Percentiles rank a stretch among this genome's conserved stretches.
These are phyloP conservation scores for Scopus umbretta DNA, from an alignment of 2,113 vertebrate species.

Conservation along the genomic window DNA sequence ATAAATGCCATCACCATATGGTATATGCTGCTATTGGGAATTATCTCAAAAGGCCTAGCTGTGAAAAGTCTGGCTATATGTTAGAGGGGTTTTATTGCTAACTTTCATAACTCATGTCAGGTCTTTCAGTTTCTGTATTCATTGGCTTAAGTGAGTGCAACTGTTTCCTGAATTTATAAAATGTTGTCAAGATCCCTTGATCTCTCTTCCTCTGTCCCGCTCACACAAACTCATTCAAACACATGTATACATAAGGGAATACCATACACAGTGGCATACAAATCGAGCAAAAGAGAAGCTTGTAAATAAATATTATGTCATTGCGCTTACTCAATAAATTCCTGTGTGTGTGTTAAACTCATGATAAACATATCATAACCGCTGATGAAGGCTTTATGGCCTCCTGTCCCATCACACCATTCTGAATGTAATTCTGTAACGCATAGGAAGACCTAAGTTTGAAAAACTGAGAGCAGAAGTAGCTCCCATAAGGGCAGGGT, in stretches of 20 bases:
- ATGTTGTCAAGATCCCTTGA: conserved; percentile 24
- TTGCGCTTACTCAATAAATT: conserved; percentile 20
- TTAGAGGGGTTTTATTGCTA: neutral
- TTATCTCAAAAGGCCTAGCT: neutral
- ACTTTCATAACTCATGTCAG: conserved; percentile 37
- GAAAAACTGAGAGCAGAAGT: neutral
- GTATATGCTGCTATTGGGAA: conserved; percentile 46
- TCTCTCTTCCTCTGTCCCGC: neutral
- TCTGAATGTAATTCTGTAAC: neutral
- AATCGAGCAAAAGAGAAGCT: neutral
- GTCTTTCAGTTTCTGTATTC: conserved; percentile 28
- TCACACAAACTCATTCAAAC: neutral
- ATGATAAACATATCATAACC: neutral
- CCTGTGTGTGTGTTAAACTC: neutral
- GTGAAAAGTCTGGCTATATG: neutral
- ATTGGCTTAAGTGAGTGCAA: conserved; percentile 10
- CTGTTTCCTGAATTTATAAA: conserved; percentile 47
- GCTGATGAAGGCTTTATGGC: conserved; percentile 3
- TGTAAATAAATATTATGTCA: conserved; percentile 22
- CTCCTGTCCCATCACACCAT: neutral
- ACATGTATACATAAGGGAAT: neutral
- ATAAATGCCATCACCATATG: conserved; percentile 20
- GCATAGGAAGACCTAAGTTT: neutral
- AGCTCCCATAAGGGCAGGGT: neutral
- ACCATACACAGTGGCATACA: neutral